Percentiles rank a stretch among this genome's conserved stretches.
Conservation (phyloP, 2,888 invertebrate genomes). For the Conus canariensis region DNA sequence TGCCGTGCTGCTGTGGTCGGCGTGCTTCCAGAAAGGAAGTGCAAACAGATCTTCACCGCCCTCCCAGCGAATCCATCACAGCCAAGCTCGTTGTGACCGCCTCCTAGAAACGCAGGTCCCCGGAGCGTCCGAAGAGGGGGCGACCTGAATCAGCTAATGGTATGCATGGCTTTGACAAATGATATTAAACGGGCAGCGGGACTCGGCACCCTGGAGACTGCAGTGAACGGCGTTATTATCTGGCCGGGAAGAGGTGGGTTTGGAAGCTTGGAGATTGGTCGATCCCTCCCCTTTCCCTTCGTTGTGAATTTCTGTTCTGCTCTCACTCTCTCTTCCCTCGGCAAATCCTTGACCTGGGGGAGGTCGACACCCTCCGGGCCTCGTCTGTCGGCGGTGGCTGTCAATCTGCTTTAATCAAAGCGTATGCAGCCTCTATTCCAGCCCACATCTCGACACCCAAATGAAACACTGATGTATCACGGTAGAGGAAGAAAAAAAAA, state of each 20-base stretch:
- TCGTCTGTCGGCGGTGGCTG: not conserved
- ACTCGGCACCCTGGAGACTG: constrained; percentile 17
- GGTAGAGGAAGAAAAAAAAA: not conserved
- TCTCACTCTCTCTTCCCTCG: not conserved
- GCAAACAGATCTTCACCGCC: constrained; percentile 11
- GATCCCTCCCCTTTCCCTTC: not conserved
- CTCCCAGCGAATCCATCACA: constrained; percentile 15
- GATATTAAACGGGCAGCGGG: constrained; percentile 43
- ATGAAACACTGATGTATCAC: not conserved
- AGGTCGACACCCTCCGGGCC: not conserved
- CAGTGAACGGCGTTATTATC: constrained; percentile 7
- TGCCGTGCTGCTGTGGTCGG: not conserved
- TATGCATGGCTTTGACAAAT: constrained; percentile 50
- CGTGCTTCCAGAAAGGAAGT: not conserved
- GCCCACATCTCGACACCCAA: not conserved
- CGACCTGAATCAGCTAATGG: constrained; percentile 38
- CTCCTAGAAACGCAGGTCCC: not conserved
- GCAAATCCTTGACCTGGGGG: not conserved
- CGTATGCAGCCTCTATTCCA: not conserved
- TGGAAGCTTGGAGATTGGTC: not conserved
- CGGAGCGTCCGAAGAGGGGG: not conserved
- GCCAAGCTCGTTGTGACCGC: not conserved
- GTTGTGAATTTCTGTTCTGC: not conserved
- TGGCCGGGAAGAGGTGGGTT: constrained; percentile 22
- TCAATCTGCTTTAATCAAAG: not conserved